Conservation (phyloP, 2,113 vertebrate species). For the Oreochromis aureus region DNA sequence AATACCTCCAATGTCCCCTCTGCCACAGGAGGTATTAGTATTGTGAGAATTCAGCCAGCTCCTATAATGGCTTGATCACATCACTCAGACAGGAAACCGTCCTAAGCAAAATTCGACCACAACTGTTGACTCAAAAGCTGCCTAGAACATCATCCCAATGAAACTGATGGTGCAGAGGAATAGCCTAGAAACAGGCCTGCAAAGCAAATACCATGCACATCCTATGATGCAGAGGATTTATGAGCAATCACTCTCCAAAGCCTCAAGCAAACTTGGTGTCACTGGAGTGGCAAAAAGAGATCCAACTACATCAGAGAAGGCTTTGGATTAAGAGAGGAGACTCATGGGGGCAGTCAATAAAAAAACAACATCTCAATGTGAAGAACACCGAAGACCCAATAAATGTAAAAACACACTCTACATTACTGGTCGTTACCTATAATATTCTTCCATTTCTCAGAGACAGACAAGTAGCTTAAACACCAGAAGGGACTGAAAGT, state of each 20-base stretch:
- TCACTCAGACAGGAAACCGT: not conserved
- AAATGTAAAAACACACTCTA: not conserved
- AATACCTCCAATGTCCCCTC: not conserved
- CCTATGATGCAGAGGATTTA: not conserved
- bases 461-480: not conserved
- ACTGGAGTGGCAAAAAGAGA: not conserved
- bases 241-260: not conserved
- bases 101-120: not conserved
- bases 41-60: not conserved
- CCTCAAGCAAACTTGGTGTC: not conserved
- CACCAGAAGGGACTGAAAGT: not conserved
- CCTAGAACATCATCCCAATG: not conserved
- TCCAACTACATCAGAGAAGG: not conserved
- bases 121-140: accelerated
- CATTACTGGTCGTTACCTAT: too few relatives aligned
- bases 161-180: not conserved
- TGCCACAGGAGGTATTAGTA: accelerated
- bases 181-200: not conserved
- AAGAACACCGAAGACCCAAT: not conserved
- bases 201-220: not conserved
- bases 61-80: accelerated
- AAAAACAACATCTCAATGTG: not conserved
- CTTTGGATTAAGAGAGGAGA: not conserved
- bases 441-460: too few relatives aligned
- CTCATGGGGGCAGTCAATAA: not conserved